phyloP scores from a whole-genome alignment of 2,113 vertebrate species.

The Mormoops blainvillei region DNA sequence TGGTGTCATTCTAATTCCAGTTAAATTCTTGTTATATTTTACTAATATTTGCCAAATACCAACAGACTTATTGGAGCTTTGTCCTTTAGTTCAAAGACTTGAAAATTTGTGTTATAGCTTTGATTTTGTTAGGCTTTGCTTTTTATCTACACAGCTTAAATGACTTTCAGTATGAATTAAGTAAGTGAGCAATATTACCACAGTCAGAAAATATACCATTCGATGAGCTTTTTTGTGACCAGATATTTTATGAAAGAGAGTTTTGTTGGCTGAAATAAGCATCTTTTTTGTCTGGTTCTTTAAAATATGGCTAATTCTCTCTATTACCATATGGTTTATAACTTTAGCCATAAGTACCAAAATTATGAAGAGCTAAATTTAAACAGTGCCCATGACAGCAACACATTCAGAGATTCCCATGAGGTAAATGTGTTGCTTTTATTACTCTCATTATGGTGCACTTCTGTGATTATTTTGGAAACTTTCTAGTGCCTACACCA shows the following conservation, averaged over 20 bases:
- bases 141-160: conserved; percentile 30
- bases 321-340: conserved; percentile 56
- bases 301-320: conserved; percentile 48
- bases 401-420: conserved; percentile 38
- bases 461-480: conserved; percentile 56
- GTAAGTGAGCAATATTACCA: not conserved
- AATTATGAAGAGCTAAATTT: conserved; percentile 64
- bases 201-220: not conserved
- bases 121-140: not conserved
- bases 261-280: not conserved
- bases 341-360: conserved; percentile 54
- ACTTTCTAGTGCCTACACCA: not conserved
- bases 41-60: conserved; percentile 22
- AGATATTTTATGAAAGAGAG: not conserved
- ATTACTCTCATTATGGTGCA: conserved; percentile 30
- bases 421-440: conserved; percentile 41
- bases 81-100: not conserved
- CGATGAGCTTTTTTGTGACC: not conserved
- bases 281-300: not conserved
- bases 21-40: conserved; percentile 28
- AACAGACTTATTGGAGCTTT: not conserved
- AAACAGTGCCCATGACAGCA: conserved; percentile 19
- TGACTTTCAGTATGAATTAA: not conserved
- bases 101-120: not conserved
- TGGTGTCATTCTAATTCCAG: not conserved